These are phyloP conservation scores for Heliothis peltigera DNA, from an alignment of 2,888 invertebrate genomes.

Conservation along the genomic window DNA sequence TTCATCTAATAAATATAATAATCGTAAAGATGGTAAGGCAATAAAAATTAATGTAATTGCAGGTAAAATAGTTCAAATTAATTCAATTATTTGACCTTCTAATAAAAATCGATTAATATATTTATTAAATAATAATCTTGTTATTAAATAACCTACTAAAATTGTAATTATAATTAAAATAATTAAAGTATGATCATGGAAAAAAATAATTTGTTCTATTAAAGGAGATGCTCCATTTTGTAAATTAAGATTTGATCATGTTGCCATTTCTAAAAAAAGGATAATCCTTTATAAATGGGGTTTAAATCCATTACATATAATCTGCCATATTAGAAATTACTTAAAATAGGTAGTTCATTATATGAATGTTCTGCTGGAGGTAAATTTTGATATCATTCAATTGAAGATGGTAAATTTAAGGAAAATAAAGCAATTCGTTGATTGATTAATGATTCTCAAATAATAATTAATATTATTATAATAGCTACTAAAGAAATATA, in stretches of 20 bases:
- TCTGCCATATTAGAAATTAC: conserved; percentile 91
- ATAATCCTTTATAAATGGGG: conserved; percentile 91
- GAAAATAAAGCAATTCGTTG: conserved; percentile 87
- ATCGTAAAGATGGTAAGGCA: conserved; percentile 90
- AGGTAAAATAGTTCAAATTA: conserved; percentile 91
- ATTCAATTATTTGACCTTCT: conserved; percentile 91
- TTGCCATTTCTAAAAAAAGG: conserved; percentile 91
- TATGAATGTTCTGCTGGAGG: conserved; percentile 91
- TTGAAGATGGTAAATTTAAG: conserved; percentile 87
- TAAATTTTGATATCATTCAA: conserved; percentile 91
- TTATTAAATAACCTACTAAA: conserved; percentile 90
- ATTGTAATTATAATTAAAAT: conserved; percentile 91
- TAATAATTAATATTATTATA: conserved; percentile 90
- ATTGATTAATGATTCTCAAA: conserved; percentile 90
- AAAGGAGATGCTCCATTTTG: conserved; percentile 91
- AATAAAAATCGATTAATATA: conserved; percentile 89
- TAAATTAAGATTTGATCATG: conserved; percentile 89
- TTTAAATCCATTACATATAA: conserved; percentile 91
- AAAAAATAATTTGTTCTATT: conserved; percentile 92
- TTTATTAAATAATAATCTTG: conserved; percentile 89
- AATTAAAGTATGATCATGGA: conserved; percentile 91
- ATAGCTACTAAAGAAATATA: conserved; percentile 90
- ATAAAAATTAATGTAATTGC: conserved; percentile 91
- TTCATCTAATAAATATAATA: conserved; percentile 91
- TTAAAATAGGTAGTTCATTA: conserved; percentile 90